phyloP scores from a whole-genome alignment of 1,140 invertebrate genomes.

The Bombus sylvicola region DNA sequence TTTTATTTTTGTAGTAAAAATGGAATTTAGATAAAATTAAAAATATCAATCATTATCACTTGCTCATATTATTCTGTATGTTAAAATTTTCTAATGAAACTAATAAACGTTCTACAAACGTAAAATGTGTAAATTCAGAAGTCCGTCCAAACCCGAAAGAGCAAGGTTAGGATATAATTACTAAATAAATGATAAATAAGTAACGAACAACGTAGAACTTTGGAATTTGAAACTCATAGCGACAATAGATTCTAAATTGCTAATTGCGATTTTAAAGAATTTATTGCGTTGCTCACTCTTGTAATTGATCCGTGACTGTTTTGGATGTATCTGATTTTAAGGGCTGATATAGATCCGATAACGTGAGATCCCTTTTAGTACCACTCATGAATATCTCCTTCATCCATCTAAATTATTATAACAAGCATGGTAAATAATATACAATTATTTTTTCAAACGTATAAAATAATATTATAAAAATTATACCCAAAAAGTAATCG shows the following conservation, averaged over 20 bases:
- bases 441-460: not conserved
- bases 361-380: conserved; percentile 80
- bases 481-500: conserved; percentile 52
- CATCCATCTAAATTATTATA: conserved; percentile 79
- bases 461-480: not conserved
- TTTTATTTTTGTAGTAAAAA: not conserved
- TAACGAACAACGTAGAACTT: not conserved
- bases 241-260: not conserved
- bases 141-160: too few species aligned
- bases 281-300: conserved; percentile 77
- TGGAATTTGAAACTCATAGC: not conserved
- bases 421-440: not conserved
- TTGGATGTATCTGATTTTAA: conserved; percentile 82
- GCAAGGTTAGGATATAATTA: too few species aligned
- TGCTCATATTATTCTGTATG: too few species aligned
- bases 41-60: too few species aligned
- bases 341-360: conserved; percentile 84
- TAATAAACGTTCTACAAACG: too few species aligned
- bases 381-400: conserved; percentile 83
- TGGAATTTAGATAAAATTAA: not conserved
- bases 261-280: not conserved
- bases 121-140: not conserved
- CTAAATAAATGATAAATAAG: too few species aligned
- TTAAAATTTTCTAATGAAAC: too few species aligned
- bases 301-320: conserved; percentile 81